Evolutionary conservation across 2,113 vertebrate genomes (phyloP).

Genomic region (Serilophus lunatus): DNA sequence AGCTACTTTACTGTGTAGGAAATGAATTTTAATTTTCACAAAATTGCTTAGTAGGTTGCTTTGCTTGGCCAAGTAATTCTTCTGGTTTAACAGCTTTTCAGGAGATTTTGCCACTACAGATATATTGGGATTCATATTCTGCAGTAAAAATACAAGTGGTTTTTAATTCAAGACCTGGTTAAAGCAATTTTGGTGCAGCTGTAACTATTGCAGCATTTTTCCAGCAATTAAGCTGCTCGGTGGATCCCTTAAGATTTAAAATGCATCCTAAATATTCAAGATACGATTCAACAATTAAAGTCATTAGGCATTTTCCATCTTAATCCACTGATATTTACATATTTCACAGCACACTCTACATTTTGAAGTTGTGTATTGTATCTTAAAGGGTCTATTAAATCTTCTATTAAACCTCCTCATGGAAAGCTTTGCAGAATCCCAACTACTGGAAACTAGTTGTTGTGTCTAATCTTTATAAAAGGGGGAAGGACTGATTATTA

Average conservation of each 20-base stretch:
- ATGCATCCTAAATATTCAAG: neutral
- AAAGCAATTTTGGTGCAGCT: neutral
- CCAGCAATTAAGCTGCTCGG: neutral
- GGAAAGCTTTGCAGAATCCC: neutral
- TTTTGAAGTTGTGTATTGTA: neutral
- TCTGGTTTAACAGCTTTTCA: constrained; percentile 18
- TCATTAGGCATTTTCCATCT: neutral
- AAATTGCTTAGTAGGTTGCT: neutral
- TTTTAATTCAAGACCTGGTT: neutral
- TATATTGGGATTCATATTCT: constrained; percentile 9
- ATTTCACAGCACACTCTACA: neutral
- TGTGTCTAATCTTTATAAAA: neutral
- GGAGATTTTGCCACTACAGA: neutral
- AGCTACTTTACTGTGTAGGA: neutral
- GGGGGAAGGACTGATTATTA: neutral
- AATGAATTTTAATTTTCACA: constrained; percentile 40
- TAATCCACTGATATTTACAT: constrained; percentile 2
- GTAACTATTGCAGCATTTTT: neutral
- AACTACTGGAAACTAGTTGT: neutral
- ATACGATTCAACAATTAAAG: neutral
- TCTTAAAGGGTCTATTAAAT: constrained; percentile 5
- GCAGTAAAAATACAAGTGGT: neutral
- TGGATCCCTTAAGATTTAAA: neutral
- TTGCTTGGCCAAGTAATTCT: neutral
- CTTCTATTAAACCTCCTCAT: neutral